These are phyloP conservation scores for Drosophila sordidula DNA, from an alignment of 2,888 invertebrate genomes.

Conservation along the genomic window DNA sequence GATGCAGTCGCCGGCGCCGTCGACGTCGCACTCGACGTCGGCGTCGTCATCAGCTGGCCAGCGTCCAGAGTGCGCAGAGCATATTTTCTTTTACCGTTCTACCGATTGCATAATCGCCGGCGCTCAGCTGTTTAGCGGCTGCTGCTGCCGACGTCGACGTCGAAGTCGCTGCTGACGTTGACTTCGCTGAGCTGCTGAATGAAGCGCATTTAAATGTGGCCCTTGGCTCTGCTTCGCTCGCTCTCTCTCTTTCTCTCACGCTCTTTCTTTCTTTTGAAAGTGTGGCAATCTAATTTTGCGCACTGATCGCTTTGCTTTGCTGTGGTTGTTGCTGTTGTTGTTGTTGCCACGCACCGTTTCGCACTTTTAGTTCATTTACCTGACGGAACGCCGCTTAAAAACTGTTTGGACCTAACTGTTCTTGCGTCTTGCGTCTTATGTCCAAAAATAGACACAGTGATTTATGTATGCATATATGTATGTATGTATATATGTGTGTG, in stretches of 20 bases:
- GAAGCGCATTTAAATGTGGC: constrained; percentile 44
- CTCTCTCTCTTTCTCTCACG: neutral
- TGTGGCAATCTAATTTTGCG: constrained; percentile 73
- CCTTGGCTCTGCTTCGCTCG: constrained; percentile 12
- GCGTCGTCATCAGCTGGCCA: constrained; percentile 35
- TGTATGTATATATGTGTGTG: neutral
- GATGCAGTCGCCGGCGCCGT: constrained; percentile 39
- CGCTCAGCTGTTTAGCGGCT: constrained; percentile 44
- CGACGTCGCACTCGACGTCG: neutral
- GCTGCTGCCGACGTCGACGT: constrained; percentile 17
- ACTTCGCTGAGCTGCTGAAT: constrained; percentile 28
- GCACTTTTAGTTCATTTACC: constrained; percentile 77
- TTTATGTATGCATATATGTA: constrained; percentile 34
- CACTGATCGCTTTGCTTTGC: constrained; percentile 39
- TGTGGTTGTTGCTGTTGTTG: constrained; percentile 21
- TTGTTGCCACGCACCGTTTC: constrained; percentile 59
- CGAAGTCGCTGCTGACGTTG: neutral
- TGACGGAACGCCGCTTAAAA: constrained; percentile 38
- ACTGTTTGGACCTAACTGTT: constrained; percentile 50
- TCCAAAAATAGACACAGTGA: constrained; percentile 52
- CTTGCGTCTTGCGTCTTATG: constrained; percentile 39
- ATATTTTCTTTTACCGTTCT: constrained; percentile 46
- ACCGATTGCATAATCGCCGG: constrained; percentile 47
- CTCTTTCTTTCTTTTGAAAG: constrained; percentile 55
- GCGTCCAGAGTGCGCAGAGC: constrained; percentile 13